These are phyloP conservation scores for Enteromius trimaculatus DNA, from an alignment of 2,797 vertebrate genomes.

Conservation along the genomic window DNA sequence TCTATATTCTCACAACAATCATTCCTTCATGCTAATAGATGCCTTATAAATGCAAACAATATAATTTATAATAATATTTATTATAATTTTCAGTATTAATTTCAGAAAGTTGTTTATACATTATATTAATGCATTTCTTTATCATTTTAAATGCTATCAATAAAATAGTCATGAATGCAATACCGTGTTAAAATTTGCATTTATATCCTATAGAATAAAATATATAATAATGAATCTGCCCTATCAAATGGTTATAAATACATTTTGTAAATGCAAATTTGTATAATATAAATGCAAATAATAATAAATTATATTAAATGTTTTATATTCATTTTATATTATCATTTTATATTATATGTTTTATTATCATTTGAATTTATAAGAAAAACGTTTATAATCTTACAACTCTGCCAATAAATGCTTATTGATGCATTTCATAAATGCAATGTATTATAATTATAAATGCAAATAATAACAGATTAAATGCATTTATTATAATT, in stretches of 20 bases:
- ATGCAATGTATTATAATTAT: not conserved
- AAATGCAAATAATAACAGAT: not conserved
- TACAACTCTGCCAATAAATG: not conserved
- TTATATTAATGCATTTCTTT: not conserved
- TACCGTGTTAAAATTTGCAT: not conserved
- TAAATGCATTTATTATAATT: not conserved
- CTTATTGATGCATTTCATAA: not conserved
- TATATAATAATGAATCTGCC: not conserved
- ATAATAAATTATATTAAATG: not conserved
- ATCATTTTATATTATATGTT: too few relatives aligned
- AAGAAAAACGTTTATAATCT: not conserved
- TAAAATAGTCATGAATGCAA: not conserved
- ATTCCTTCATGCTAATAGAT: not conserved
- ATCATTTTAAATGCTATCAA: not conserved
- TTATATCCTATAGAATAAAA: not conserved
- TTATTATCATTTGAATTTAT: not conserved
- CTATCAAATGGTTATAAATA: not conserved
- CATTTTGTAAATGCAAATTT: not conserved
- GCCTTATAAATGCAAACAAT: not conserved
- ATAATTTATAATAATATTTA: not conserved
- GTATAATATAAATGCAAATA: not conserved
- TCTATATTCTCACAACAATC: not conserved
- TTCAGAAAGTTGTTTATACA: not conserved
- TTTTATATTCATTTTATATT: not conserved
- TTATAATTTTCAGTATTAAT: not conserved